Percentiles rank a stretch among this genome's conserved stretches.
phyloP scores from a whole-genome alignment of 2,113 vertebrate genomes.

The Urocynchramus pylzowi region DNA sequence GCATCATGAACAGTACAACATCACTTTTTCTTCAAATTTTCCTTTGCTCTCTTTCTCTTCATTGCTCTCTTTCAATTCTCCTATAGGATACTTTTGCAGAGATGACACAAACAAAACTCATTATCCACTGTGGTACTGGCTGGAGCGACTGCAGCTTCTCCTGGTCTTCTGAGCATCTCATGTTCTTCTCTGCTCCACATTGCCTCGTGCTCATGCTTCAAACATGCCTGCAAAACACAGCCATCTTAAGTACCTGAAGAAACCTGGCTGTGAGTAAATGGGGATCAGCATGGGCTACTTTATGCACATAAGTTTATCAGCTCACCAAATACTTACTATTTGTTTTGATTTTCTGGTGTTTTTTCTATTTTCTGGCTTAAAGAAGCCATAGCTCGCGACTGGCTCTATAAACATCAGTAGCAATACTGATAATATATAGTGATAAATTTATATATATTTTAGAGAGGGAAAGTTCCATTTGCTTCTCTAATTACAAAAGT shows the following conservation, averaged over 20 bases:
- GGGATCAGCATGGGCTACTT: not conserved
- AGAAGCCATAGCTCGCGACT: not conserved
- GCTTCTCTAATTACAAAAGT: not conserved
- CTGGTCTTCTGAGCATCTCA: not conserved
- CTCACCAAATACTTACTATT: not conserved
- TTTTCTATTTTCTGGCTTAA: not conserved
- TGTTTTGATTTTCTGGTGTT: not conserved
- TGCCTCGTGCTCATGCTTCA: not conserved
- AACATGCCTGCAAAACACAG: not conserved
- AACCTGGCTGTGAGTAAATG: not conserved
- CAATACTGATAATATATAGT: not conserved
- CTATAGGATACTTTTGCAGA: not conserved
- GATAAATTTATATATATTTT: not conserved
- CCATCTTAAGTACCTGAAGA: not conserved
- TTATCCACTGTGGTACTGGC: accelerated
- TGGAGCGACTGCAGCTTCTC: not conserved
- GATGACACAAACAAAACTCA: not conserved
- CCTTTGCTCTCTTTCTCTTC: no score
- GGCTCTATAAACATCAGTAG: not conserved
- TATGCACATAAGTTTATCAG: not conserved
- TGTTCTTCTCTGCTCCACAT: not conserved
- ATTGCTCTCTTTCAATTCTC: not conserved
- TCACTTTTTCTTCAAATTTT: no score
- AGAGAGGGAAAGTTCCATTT: not conserved
- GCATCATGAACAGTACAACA: not conserved